phyloP scores from a whole-genome alignment of 2,888 invertebrate genomes.

The Ophraella communa region DNA sequence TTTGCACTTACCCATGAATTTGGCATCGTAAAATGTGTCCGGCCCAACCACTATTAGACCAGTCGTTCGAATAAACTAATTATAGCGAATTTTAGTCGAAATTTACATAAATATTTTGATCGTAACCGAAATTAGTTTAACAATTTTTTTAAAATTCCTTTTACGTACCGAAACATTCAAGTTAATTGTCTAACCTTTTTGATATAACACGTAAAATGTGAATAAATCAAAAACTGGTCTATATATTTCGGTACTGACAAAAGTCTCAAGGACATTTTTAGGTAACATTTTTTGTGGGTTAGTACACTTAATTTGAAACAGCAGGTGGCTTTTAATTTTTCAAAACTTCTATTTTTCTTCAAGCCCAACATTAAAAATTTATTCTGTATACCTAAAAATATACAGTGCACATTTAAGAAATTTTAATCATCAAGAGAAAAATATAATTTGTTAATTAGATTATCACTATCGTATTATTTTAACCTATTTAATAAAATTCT shows the following conservation, averaged over 20 bases:
- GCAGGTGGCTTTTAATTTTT: conserved; percentile 44
- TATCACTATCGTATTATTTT: too few relatives aligned
- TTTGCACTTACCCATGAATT: conserved; percentile 39
- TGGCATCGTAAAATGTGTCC: conserved; percentile 16
- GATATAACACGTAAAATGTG: too few relatives aligned
- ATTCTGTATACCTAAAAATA: conserved; percentile 14
- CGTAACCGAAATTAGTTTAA: too few relatives aligned
- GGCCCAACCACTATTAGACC: conserved; percentile 1
- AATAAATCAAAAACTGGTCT: neutral
- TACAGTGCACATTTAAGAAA: neutral
- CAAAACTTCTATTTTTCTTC: conserved; percentile 22
- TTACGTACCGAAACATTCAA: too few relatives aligned
- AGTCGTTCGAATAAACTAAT: neutral
- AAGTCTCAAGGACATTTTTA: conserved; percentile 45
- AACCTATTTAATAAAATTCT: too few relatives aligned
- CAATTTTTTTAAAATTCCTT: too few relatives aligned
- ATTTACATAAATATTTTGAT: too few relatives aligned
- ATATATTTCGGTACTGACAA: conserved; percentile 9
- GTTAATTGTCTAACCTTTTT: too few relatives aligned
- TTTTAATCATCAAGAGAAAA: too few relatives aligned
- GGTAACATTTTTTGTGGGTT: conserved; percentile 46
- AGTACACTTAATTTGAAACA: conserved; percentile 45
- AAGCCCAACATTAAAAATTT: neutral
- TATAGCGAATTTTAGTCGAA: too few relatives aligned
- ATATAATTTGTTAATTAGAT: too few relatives aligned